phyloP scores from a whole-genome alignment of 2,888 invertebrate species.

The Andricus quercusramuli region DNA sequence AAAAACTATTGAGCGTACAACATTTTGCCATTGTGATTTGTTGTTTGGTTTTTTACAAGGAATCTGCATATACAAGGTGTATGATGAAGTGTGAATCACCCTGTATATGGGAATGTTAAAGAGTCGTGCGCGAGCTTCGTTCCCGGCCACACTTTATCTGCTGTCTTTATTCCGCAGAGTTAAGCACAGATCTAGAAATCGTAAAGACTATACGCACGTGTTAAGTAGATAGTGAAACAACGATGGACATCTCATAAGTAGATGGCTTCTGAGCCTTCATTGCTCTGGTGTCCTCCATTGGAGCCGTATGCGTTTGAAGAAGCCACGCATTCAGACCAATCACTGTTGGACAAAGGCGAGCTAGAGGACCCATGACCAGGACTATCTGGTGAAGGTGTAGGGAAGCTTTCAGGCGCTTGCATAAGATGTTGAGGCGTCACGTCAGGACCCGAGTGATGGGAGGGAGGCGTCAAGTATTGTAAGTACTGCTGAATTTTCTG shows the following conservation, averaged over 20 bases:
- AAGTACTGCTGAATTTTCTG: slow-evolving; percentile 81
- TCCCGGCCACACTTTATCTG: slow-evolving; percentile 7
- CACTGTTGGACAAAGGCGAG: slow-evolving; percentile 96
- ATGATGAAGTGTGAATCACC: too few relatives aligned
- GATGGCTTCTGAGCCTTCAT: slow-evolving; percentile 91
- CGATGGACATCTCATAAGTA: slow-evolving; percentile 81
- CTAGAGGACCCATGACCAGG: slow-evolving; percentile 98
- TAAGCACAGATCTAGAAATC: slow-evolving; percentile 51
- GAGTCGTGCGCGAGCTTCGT: slow-evolving; percentile 52
- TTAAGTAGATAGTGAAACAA: background rate
- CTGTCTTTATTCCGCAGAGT: slow-evolving; percentile 36
- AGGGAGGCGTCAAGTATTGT: slow-evolving; percentile 91
- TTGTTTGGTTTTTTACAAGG: too few relatives aligned
- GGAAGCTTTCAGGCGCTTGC: slow-evolving; percentile 90
- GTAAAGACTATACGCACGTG: background rate
- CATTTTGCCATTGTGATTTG: too few relatives aligned
- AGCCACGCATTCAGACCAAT: slow-evolving; percentile 95
- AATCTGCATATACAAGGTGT: too few relatives aligned
- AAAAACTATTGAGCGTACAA: too few relatives aligned
- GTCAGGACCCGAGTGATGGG: slow-evolving; percentile 86
- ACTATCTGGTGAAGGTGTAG: slow-evolving; percentile 97
- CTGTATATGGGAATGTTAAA: slow-evolving; percentile 57
- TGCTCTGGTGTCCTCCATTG: slow-evolving; percentile 85
- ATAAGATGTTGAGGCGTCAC: slow-evolving; percentile 85
- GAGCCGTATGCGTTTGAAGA: slow-evolving; percentile 87